Percentiles rank a stretch among this genome's conserved stretches.
phyloP scores from a whole-genome alignment of 1,140 invertebrate species.

The Procambarus clarkii region DNA sequence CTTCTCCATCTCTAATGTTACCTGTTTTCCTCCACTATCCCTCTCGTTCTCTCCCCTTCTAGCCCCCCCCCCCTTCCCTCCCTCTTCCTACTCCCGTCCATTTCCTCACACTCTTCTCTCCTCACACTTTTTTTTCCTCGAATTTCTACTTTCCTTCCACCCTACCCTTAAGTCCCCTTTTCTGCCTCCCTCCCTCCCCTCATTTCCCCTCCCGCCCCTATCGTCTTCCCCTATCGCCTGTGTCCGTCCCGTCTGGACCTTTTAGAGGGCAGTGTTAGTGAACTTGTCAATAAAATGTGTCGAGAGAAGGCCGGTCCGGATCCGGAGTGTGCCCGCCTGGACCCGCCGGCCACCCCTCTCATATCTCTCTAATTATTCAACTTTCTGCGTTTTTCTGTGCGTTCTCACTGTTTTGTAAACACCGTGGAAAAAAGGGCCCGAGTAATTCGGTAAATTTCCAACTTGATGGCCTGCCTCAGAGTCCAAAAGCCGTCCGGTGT shows the following conservation, averaged over 20 bases:
- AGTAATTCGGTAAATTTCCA: not conserved
- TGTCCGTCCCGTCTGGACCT: not conserved
- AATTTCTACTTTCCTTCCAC: not conserved
- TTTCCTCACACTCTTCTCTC: not conserved
- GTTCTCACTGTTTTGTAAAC: not conserved
- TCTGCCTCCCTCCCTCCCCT: not conserved
- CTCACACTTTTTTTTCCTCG: not conserved
- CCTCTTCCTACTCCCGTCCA: too few species aligned
- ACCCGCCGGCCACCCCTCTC: not conserved
- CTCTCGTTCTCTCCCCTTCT: not conserved
- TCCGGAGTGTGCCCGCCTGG: not conserved
- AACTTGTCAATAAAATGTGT: slow-evolving; percentile 46
- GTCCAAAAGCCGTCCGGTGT: not conserved
- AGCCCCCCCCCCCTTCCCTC: too few species aligned
- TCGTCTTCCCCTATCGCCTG: not conserved
- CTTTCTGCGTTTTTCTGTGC: not conserved
- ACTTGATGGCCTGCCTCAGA: not conserved
- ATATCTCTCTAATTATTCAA: not conserved
- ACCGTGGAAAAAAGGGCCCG: not conserved
- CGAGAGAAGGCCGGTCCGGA: not conserved
- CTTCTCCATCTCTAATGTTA: too few species aligned
- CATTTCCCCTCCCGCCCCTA: not conserved
- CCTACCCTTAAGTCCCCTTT: not conserved
- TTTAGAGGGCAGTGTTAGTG: slow-evolving; percentile 32
- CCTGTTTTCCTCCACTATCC: too few species aligned